Conservation (phyloP, 2,797 vertebrate species). For the Enteromius radiatus region DNA sequence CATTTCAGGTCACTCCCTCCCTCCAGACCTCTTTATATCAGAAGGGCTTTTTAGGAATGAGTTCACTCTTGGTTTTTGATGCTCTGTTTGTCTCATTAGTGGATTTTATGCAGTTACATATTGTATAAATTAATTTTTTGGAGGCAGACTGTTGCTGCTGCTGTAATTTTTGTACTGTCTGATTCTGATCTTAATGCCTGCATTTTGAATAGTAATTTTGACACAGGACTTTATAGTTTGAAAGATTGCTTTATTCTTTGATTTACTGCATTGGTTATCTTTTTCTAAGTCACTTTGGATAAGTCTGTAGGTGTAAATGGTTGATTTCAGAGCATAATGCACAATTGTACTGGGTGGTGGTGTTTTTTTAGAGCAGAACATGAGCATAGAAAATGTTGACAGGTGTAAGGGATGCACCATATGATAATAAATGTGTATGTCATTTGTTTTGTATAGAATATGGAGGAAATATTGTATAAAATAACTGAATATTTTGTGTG, state of each 20-base stretch:
- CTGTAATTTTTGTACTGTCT: not conserved
- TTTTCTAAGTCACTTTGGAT: too few species aligned
- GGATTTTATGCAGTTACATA: not conserved
- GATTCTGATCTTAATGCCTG: not conserved
- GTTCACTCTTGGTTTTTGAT: constrained; percentile 4
- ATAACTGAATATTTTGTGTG: not conserved
- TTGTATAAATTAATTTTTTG: not conserved
- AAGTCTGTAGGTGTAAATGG: not conserved
- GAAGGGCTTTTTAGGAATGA: not conserved
- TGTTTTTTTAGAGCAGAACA: not conserved
- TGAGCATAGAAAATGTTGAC: not conserved
- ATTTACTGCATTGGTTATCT: too few species aligned
- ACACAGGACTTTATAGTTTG: not conserved
- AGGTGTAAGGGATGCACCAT: not conserved
- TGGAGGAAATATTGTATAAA: constrained; percentile 2
- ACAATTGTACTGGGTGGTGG: not conserved
- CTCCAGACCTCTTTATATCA: not conserved
- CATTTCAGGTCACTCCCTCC: constrained; percentile 11
- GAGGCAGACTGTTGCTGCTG: not conserved
- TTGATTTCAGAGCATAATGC: not conserved
- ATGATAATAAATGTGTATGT: not conserved
- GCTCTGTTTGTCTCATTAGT: not conserved
- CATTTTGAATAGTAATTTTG: not conserved
- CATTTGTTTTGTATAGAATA: not conserved
- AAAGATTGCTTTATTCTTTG: not conserved